Evolutionary conservation across 2,888 invertebrate species (phyloP).

Genomic region (Acleris holmiana): DNA sequence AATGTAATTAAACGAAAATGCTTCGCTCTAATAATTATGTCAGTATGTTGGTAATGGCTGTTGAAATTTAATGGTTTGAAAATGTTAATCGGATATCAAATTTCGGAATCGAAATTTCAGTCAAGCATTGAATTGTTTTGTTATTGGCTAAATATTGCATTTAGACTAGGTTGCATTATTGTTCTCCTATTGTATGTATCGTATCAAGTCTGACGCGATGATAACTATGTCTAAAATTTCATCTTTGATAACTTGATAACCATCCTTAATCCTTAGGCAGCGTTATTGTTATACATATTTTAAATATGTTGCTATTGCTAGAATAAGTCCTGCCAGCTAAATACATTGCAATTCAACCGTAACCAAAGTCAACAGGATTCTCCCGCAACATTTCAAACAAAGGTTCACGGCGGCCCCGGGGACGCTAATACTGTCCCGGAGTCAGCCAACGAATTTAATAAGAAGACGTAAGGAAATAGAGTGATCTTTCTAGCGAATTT

Average conservation of each 20-base stretch:
- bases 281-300: no score
- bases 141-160: not conserved
- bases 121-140: not conserved
- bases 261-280: no score
- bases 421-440: constrained; percentile 33
- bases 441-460: constrained; percentile 31
- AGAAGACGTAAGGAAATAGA: constrained; percentile 32
- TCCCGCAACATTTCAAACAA: constrained; percentile 16
- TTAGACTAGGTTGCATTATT: not conserved
- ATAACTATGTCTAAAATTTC: no score
- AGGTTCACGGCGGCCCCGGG: constrained; percentile 28
- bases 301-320: no score
- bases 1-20: constrained; percentile 5
- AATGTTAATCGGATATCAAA: constrained; percentile 3
- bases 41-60: constrained; percentile 6
- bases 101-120: not conserved
- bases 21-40: constrained; percentile 20
- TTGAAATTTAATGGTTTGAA: constrained; percentile 15
- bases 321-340: not conserved
- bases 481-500: constrained; percentile 29
- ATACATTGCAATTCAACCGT: constrained; percentile 17
- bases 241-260: no score
- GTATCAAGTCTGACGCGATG: no score
- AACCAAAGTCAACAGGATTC: constrained; percentile 21
- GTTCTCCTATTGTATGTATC: not conserved